Evolutionary conservation across 1,140 invertebrate species (phyloP).

Genomic region (Samia ricini): DNA sequence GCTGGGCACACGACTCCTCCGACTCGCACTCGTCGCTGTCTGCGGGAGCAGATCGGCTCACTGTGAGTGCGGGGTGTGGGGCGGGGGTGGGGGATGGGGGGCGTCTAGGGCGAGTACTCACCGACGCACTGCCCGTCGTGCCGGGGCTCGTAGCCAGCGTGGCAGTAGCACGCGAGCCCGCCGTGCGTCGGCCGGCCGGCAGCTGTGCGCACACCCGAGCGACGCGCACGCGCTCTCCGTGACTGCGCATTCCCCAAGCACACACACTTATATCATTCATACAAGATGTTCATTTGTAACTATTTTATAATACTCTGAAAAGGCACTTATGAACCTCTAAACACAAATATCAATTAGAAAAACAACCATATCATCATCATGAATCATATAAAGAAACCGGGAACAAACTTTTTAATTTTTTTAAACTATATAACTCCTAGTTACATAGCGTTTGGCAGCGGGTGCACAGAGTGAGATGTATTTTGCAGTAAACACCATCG

Average conservation of each 20-base stretch:
- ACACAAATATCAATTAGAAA: too few species aligned
- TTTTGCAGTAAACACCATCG: too few species aligned
- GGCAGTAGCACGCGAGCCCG: constrained; percentile 87
- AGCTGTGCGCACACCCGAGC: constrained; percentile 80
- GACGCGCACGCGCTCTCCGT: constrained; percentile 76
- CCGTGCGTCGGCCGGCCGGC: constrained; percentile 82
- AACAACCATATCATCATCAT: too few species aligned
- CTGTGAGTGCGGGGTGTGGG: not conserved
- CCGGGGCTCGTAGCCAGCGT: constrained; percentile 83
- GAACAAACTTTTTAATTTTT: too few species aligned
- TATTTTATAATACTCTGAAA: too few species aligned
- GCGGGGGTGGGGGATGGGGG: not conserved
- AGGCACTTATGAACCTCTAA: too few species aligned
- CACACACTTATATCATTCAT: not conserved
- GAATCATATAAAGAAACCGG: too few species aligned
- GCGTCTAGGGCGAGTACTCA: constrained; percentile 65
- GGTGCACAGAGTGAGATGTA: too few species aligned
- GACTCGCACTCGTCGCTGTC: constrained; percentile 87
- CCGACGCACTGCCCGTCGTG: constrained; percentile 81
- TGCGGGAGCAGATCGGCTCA: constrained; percentile 32
- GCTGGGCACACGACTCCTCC: constrained; percentile 88
- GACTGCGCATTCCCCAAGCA: constrained; percentile 45
- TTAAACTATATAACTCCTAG: too few species aligned
- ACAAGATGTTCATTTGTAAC: too few species aligned
- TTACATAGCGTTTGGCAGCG: too few species aligned